Percentiles rank a stretch among this genome's conserved stretches.
These are phyloP conservation scores for Magallana angulata DNA, from an alignment of 1,140 invertebrate species.

Conservation along the genomic window DNA sequence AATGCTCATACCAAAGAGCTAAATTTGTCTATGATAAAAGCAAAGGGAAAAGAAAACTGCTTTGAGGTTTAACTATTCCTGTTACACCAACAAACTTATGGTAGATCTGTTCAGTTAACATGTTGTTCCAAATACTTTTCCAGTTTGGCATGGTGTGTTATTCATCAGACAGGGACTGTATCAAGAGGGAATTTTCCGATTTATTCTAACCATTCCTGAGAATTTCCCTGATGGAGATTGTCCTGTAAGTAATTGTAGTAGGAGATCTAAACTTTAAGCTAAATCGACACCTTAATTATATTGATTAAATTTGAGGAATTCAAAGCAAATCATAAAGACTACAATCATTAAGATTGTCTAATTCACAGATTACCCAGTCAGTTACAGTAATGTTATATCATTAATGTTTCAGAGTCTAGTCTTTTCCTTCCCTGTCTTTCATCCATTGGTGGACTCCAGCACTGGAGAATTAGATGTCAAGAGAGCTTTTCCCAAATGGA, in stretches of 20 bases:
- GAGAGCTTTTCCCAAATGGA: slow-evolving; percentile 91
- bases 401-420: slow-evolving; percentile 85
- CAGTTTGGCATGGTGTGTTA: slow-evolving; percentile 96
- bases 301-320: too few relatives aligned
- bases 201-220: slow-evolving; percentile 90
- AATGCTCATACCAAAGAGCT: background rate
- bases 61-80: too few relatives aligned
- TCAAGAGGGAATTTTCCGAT: slow-evolving; percentile 92
- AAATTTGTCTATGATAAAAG: too few relatives aligned
- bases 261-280: too few relatives aligned
- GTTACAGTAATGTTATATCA: background rate
- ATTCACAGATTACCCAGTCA: too few relatives aligned
- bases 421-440: slow-evolving; percentile 92
- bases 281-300: too few relatives aligned
- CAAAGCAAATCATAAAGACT: too few relatives aligned
- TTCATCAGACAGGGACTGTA: slow-evolving; percentile 93
- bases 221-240: slow-evolving; percentile 92
- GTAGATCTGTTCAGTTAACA: background rate
- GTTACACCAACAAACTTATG: too few relatives aligned
- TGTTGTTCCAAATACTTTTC: slow-evolving; percentile 58
- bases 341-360: too few relatives aligned
- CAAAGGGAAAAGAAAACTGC: too few relatives aligned
- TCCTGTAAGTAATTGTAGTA: slow-evolving; percentile 84
- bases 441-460: slow-evolving; percentile 90
- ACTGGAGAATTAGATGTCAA: slow-evolving; percentile 88